A percentile compares a stretch with the other conserved stretches of the same genome.
These are phyloP conservation scores for Tetrapedia diversipes DNA, from an alignment of 2,888 invertebrate species.

Conservation along the genomic window DNA sequence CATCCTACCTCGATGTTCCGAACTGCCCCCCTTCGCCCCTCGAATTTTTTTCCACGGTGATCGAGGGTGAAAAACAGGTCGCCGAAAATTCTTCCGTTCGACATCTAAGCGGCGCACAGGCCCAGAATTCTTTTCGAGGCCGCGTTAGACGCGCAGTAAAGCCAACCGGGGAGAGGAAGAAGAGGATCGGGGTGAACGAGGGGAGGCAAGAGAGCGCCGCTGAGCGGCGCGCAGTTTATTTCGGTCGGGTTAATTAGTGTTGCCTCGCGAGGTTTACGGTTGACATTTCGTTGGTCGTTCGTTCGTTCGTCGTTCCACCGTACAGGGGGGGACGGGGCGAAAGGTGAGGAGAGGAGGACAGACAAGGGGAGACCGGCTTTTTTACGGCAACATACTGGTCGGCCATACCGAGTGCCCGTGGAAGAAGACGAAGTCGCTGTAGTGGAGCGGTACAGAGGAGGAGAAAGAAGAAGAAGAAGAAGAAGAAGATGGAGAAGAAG, in stretches of 20 bases:
- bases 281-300: constrained; percentile 81
- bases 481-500: constrained; percentile 49
- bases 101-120: constrained; percentile 18
- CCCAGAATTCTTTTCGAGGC: constrained; percentile 46
- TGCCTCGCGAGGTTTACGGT: constrained; percentile 83
- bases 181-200: constrained; percentile 39
- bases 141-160: constrained; percentile 39
- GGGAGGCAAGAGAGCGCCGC: constrained; percentile 61
- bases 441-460: constrained; percentile 34
- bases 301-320: constrained; percentile 65
- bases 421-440: constrained; percentile 64
- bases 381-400: constrained; percentile 80
- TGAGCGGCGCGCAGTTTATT: constrained; percentile 80
- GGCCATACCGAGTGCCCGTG: constrained; percentile 73
- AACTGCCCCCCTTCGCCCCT: no score
- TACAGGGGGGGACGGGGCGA: constrained; percentile 56
- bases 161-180: constrained; percentile 19
- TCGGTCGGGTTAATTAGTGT: constrained; percentile 83
- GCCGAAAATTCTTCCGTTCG: constrained; percentile 34
- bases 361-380: constrained; percentile 74
- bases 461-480: constrained; percentile 31
- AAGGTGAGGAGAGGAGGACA: constrained; percentile 65
- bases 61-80: constrained; percentile 10
- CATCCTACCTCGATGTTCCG: no score
- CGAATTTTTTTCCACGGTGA: neutral